These are phyloP conservation scores for Laticauda laticaudata DNA, from an alignment of 2,113 vertebrate genomes.

Conservation along the genomic window DNA sequence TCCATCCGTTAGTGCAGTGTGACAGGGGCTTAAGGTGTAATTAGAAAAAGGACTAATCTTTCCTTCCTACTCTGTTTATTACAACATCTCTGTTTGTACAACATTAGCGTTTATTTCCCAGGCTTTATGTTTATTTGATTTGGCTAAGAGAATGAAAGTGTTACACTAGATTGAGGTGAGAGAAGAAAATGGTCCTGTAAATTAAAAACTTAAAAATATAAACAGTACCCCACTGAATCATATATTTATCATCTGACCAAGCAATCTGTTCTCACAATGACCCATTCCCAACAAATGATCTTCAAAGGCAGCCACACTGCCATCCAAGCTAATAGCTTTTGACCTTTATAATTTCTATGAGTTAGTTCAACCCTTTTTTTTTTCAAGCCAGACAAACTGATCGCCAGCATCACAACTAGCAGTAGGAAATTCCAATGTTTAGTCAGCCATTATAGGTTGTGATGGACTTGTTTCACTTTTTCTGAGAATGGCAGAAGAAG, in stretches of 20 bases:
- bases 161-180: neutral
- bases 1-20: no score
- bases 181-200: no score
- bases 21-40: no score
- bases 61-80: constrained; percentile 33
- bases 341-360: neutral
- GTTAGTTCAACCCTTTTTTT: neutral
- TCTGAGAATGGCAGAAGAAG: no score
- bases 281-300: neutral
- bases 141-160: neutral
- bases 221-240: neutral
- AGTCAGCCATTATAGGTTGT: no score
- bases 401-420: no score
- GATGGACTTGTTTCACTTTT: no score
- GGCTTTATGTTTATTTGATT: neutral
- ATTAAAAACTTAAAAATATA: neutral
- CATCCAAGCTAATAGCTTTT: neutral
- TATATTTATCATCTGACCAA: neutral
- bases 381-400: no score
- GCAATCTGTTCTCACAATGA: neutral
- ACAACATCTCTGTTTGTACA: neutral
- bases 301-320: neutral
- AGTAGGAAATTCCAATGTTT: no score
- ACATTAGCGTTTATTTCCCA: constrained; percentile 22
- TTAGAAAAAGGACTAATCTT: constrained; percentile 35